Evolutionary conservation across 1,140 invertebrate species (phyloP), one percentile per base, ranked within the genome.

Genomic region (Scaptomyza montana): DNA sequence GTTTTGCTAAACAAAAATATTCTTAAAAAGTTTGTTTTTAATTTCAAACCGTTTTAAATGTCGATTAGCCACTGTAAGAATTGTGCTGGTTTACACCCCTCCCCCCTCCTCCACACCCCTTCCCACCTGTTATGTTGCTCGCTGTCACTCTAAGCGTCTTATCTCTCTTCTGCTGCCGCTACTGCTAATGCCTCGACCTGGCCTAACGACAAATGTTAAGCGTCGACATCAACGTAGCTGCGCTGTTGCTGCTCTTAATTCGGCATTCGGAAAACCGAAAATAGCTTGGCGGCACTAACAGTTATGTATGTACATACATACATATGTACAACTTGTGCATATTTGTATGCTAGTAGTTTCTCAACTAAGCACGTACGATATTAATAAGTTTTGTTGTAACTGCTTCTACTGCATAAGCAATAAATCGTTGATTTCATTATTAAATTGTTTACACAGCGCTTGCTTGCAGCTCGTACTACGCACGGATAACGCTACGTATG

Each of bases 221-320:
- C 55, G 50, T 13, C n/a, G 16, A 56, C 74, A 25, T 45, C 56
- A 16, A n/a, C 45, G 16, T 71, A 67, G 79, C 69, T 28, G 53
- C 30, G 30, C 51, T 25, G 47, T 21, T 21, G 50, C 30, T 54
- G 56, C 41, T 77, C 59, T 56, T 53, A 74, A 69, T 50, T 61
- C 55, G 61, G 62, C 59, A 72, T 80, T 80, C 72, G 77, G 60
- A 45, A 59, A 69, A 80, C 79, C 79, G 78, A 81, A 81, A 82
- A 82, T 82, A 82, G 71, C 79, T 43, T 49, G 57, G 70, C 30
- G 46, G 9, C 33, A 9, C 16, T 10, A 10, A 49, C 12, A 46
- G 43, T 39, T 21, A 41, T 19, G 16, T 12, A 53, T 46, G 39
- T 43, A 56, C 39, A 33, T n/a, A 28, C 10, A 49, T 45, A 64